Evolutionary conservation across 2,797 vertebrate species (phyloP).

Genomic region (Lindbergichthys nudifrons): DNA sequence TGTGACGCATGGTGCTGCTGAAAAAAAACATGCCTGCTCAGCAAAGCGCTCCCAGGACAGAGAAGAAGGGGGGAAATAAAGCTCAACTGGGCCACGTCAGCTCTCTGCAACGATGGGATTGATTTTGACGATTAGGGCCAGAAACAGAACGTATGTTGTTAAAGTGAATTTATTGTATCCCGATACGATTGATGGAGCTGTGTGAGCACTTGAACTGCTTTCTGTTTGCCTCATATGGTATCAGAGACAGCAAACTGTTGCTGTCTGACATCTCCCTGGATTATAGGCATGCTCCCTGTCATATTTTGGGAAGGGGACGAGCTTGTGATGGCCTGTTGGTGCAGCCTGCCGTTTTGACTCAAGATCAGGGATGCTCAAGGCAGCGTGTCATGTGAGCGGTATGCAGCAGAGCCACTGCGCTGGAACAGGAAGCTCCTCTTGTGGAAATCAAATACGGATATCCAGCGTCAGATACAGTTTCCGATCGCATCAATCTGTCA

Average conservation of each 20-base stretch:
- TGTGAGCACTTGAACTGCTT: neutral
- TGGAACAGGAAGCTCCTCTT: conserved; percentile 19
- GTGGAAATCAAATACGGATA: conserved; percentile 38
- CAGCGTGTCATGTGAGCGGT: neutral
- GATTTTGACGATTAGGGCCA: conserved; percentile 23
- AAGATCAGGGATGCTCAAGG: conserved; percentile 18
- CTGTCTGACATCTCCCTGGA: conserved; percentile 37
- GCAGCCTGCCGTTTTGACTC: conserved; percentile 8
- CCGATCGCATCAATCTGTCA: conserved; percentile 13
- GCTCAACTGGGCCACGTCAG: conserved; percentile 46
- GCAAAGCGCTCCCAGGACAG: conserved; percentile 41
- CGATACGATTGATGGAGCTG: conserved; percentile 5
- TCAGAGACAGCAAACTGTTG: conserved; percentile 7
- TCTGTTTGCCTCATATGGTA: neutral
- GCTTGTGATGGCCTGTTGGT: conserved; percentile 11
- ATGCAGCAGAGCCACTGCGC: conserved; percentile 15
- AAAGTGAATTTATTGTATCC: conserved; percentile 15
- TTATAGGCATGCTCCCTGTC: conserved; percentile 33
- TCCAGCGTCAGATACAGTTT: conserved; percentile 3
- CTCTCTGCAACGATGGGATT: conserved; percentile 31
- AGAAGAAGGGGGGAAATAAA: neutral
- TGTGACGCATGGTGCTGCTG: conserved; percentile 45
- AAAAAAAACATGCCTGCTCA: conserved; percentile 59
- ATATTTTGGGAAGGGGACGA: conserved; percentile 12
- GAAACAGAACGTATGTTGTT: neutral